These are phyloP conservation scores for Portunus trituberculatus DNA, from an alignment of 1,140 invertebrate genomes.

Conservation along the genomic window DNA sequence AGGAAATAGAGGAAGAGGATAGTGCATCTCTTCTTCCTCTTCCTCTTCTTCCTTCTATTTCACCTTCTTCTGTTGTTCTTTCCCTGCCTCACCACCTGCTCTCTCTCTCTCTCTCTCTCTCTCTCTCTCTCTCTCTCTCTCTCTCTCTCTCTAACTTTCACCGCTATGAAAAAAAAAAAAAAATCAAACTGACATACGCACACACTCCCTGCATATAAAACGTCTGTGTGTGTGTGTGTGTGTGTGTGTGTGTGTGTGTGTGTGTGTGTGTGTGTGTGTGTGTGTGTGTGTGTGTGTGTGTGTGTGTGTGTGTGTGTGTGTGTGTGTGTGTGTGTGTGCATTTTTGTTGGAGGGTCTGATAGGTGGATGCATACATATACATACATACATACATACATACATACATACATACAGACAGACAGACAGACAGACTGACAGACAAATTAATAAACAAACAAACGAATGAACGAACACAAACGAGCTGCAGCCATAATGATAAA, in stretches of 20 bases:
- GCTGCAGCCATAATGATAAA: too few species aligned
- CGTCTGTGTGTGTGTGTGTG: neutral
- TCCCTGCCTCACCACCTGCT: neutral
- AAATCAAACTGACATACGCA: neutral
- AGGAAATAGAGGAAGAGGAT: neutral
- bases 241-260: slow-evolving; percentile 20
- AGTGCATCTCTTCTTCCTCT: neutral
- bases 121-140: slow-evolving; percentile 17
- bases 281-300: slow-evolving; percentile 20
- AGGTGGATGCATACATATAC: neutral
- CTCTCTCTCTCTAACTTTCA: slow-evolving; percentile 2
- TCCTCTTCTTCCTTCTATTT: neutral
- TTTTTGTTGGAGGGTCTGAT: neutral
- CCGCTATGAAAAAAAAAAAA: neutral
- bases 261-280: slow-evolving; percentile 18
- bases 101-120: neutral
- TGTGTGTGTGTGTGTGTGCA: neutral
- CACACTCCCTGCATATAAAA: neutral
- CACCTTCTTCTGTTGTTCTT: neutral
- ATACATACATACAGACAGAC: too few species aligned
- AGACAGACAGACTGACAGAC: too few species aligned
- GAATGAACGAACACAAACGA: too few species aligned
- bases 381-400: too few species aligned
- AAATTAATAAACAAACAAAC: too few species aligned
- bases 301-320: slow-evolving; percentile 18